Conservation (phyloP, 2,113 vertebrate species). For the Lanius ludovicianus region DNA sequence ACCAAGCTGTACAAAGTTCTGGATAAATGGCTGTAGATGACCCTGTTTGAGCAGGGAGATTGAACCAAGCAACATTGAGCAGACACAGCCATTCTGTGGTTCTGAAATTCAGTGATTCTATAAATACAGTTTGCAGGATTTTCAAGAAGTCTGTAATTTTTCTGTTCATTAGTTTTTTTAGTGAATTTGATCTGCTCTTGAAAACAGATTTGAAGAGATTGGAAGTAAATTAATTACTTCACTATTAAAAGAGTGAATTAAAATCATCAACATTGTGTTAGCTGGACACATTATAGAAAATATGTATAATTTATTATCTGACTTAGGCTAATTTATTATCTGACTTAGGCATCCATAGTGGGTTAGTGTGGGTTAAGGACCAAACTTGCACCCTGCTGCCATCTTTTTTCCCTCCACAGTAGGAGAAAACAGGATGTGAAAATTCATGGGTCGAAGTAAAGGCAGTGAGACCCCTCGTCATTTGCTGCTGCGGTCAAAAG, state of each 20-base stretch:
- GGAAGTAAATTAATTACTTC: neutral
- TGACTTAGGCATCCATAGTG: neutral
- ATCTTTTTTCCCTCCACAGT: neutral
- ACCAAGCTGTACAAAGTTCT: fast-evolving
- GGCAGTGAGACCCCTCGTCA: neutral
- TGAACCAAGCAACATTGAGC: neutral
- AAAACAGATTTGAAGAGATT: neutral
- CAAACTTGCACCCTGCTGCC: neutral
- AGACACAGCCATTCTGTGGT: neutral
- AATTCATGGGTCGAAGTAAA: neutral
- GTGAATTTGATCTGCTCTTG: neutral
- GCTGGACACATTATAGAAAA: neutral
- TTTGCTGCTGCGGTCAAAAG: neutral
- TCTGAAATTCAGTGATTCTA: neutral
- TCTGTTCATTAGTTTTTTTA: neutral
- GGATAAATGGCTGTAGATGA: neutral
- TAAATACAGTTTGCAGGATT: neutral
- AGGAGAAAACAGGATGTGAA: neutral
- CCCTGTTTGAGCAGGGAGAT: neutral
- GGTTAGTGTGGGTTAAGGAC: neutral
- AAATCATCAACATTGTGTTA: neutral
- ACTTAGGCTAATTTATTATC: neutral
- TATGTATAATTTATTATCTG: neutral
- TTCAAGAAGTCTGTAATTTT: neutral
- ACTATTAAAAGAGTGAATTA: neutral